phyloP scores from a whole-genome alignment of 2,797 vertebrate species.

The Sebastes cheni region DNA sequence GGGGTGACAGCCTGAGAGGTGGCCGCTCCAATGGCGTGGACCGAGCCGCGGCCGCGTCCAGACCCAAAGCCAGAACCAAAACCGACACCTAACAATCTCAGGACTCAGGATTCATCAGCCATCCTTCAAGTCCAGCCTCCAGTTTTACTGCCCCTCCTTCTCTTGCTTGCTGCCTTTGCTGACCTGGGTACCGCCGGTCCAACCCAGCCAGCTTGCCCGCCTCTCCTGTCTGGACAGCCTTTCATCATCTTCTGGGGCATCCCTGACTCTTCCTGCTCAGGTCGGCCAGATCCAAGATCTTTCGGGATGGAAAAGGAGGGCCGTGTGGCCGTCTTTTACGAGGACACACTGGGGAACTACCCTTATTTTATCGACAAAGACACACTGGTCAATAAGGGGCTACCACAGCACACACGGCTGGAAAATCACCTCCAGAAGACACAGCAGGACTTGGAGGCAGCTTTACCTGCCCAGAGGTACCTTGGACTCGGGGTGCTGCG shows the following conservation, averaged over 20 bases:
- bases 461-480: slow-evolving; percentile 77
- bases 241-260: slow-evolving; percentile 85
- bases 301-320: slow-evolving; percentile 81
- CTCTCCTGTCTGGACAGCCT: slow-evolving; percentile 82
- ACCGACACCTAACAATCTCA: not conserved
- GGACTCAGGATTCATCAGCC: slow-evolving; percentile 17
- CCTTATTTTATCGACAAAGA: slow-evolving; percentile 79
- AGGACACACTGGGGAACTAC: slow-evolving; percentile 81
- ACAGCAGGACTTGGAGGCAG: slow-evolving; percentile 73
- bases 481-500: slow-evolving; percentile 80
- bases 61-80: slow-evolving; percentile 23
- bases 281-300: slow-evolving; percentile 69
- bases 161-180: slow-evolving; percentile 54
- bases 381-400: slow-evolving; percentile 74
- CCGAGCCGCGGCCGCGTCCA: slow-evolving; percentile 26
- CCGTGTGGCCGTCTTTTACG: slow-evolving; percentile 79
- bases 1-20: slow-evolving; percentile 50
- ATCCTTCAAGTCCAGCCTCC: slow-evolving; percentile 9
- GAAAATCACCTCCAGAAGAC: slow-evolving; percentile 80
- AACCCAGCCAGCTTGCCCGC: slow-evolving; percentile 70
- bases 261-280: slow-evolving; percentile 74
- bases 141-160: slow-evolving; percentile 39
- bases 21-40: slow-evolving; percentile 74
- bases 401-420: slow-evolving; percentile 84
- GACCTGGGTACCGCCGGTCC: slow-evolving; percentile 55